Conservation (phyloP, 1,140 invertebrate species). For the Fopius arisanus region DNA sequence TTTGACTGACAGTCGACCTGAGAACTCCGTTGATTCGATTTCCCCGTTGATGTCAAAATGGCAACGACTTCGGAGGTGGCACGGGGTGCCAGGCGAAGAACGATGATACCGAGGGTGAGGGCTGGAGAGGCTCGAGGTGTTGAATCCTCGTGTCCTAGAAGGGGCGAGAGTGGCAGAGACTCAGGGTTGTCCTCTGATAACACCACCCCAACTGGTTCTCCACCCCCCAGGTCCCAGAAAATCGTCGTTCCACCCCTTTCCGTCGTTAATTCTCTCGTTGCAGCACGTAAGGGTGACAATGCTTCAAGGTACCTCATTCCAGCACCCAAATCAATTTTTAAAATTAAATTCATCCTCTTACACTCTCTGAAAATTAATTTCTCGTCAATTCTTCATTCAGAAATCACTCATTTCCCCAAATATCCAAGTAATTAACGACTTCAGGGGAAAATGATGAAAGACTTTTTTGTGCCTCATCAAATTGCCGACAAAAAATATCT, state of each 20-base stretch:
- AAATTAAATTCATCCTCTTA: too few species aligned
- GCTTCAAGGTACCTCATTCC: constrained; percentile 43
- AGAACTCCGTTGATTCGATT: neutral
- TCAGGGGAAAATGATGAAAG: too few species aligned
- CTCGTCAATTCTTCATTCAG: too few species aligned
- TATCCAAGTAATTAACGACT: too few species aligned
- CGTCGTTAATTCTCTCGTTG: constrained; percentile 26
- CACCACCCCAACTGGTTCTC: constrained; percentile 59
- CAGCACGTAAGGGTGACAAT: constrained; percentile 41
- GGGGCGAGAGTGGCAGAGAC: constrained; percentile 51
- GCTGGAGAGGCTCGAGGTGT: constrained; percentile 13
- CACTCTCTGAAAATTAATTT: too few species aligned
- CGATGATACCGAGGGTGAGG: constrained; percentile 22
- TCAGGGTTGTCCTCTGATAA: constrained; percentile 60
- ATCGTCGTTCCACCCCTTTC: neutral
- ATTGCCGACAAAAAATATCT: too few species aligned
- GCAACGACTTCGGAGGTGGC: constrained; percentile 35
- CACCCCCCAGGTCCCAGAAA: constrained; percentile 51
- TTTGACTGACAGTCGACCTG: neutral
- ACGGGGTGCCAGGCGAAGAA: constrained; percentile 41
- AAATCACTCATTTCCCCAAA: too few species aligned
- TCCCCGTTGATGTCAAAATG: constrained; percentile 6
- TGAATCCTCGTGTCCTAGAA: constrained; percentile 14
- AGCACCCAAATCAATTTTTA: too few species aligned
- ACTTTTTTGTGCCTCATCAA: too few species aligned